Evolutionary conservation across 2,888 invertebrate species (phyloP).

Genomic region (Trachelus troglodyta): DNA sequence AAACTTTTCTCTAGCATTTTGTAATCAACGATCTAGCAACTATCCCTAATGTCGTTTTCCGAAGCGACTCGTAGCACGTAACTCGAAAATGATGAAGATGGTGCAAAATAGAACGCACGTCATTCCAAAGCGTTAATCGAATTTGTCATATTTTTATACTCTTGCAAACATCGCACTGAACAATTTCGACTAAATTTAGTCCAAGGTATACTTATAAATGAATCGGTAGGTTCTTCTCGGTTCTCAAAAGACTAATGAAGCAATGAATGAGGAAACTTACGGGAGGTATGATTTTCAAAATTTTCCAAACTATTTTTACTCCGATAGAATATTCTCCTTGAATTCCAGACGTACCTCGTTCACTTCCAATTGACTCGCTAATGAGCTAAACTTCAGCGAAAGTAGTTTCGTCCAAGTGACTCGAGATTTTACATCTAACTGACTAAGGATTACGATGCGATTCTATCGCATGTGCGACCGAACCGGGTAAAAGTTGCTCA

Average conservation of each 20-base stretch:
- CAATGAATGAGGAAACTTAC: background rate
- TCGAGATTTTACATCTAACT: background rate
- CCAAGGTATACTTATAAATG: background rate
- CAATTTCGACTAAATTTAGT: background rate
- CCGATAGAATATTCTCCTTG: background rate
- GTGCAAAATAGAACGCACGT: background rate
- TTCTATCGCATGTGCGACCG: background rate
- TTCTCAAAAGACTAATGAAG: background rate
- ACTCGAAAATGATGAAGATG: background rate
- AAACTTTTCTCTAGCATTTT: constrained; percentile 9
- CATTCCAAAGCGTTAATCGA: background rate
- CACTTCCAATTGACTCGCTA: background rate
- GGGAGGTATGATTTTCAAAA: background rate
- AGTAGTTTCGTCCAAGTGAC: background rate
- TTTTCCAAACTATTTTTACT: background rate
- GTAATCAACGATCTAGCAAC: background rate
- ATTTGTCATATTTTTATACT: background rate
- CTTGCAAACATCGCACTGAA: background rate
- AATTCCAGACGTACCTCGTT: background rate
- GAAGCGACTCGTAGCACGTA: background rate
- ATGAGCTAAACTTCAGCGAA: background rate
- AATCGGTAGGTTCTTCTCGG: background rate
- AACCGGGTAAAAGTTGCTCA: constrained; percentile 45
- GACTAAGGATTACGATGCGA: background rate
- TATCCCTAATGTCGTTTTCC: background rate